These are phyloP conservation scores for Corella eumyota DNA, from an alignment of 23 tunicate genomes.

Conservation along the genomic window DNA sequence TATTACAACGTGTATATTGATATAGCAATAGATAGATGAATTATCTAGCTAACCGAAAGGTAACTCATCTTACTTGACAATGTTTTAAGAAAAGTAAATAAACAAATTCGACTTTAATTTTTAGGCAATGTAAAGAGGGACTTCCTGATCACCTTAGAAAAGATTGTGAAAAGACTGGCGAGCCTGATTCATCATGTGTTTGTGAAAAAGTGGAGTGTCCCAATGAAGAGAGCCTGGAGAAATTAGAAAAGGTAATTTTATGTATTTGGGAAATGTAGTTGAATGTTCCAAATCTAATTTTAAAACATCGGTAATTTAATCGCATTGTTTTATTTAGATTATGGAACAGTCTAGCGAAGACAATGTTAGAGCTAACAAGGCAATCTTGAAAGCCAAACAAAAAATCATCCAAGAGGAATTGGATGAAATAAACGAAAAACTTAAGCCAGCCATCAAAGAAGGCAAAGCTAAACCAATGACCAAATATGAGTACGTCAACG, in stretches of 20 bases:
- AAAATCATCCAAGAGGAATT: conserved; percentile 5
- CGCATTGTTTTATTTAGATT: too few relatives aligned
- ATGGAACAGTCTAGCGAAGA: too few relatives aligned
- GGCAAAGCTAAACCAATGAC: conserved; percentile 16
- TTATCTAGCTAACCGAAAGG: too few relatives aligned
- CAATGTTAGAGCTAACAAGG: neutral
- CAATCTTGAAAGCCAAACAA: too few relatives aligned
- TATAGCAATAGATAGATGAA: too few relatives aligned
- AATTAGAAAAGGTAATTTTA: conserved; percentile 10
- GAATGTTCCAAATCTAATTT: too few relatives aligned
- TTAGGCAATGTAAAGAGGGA: conserved; percentile 15
- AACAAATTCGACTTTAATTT: neutral
- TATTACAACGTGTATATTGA: too few relatives aligned
- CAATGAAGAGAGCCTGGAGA: conserved; percentile 5
- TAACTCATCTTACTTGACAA: too few relatives aligned
- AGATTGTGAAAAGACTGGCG: conserved; percentile 12
- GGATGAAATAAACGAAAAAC: conserved; percentile 19
- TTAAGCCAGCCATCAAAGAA: conserved; percentile 8
- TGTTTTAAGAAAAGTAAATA: neutral
- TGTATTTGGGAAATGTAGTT: neutral
- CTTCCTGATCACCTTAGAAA: conserved; percentile 1
- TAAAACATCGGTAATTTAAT: too few relatives aligned
- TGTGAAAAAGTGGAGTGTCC: conserved; percentile 28
- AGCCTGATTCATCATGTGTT: conserved; percentile 4
- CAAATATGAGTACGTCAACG: neutral